Evolutionary conservation across 2,113 vertebrate genomes (phyloP).

Genomic region (Archilochus colubris): DNA sequence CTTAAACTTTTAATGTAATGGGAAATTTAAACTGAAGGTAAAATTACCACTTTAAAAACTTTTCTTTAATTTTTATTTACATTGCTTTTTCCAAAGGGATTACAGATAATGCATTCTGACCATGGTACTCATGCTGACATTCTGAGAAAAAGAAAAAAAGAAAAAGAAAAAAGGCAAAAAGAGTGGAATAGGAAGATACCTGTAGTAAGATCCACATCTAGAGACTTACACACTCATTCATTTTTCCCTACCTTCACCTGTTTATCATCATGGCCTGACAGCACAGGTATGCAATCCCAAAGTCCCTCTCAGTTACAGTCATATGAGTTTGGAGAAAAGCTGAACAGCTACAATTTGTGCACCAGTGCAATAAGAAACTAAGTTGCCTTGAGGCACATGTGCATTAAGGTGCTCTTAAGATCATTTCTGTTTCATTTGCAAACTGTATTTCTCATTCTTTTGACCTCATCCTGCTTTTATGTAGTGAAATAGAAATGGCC

Average conservation of each 20-base stretch:
- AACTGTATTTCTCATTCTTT: constrained; percentile 1
- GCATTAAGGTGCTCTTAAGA: constrained; percentile 34
- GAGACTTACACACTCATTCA: background rate
- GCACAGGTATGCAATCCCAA: background rate
- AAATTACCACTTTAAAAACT: constrained; percentile 25
- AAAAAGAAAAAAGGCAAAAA: background rate
- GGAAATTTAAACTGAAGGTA: constrained; percentile 51
- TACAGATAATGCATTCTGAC: background rate
- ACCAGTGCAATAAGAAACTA: background rate
- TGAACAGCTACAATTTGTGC: background rate
- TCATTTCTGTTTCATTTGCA: background rate
- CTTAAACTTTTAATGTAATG: constrained; percentile 31
- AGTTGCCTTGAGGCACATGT: constrained; percentile 23
- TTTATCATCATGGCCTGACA: background rate
- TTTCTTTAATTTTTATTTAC: background rate
- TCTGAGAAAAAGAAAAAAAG: background rate
- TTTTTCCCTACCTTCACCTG: background rate
- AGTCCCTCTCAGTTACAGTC: background rate
- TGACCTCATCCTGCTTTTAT: constrained; percentile 7
- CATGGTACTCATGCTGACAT: background rate
- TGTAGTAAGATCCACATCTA: background rate
- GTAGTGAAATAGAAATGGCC: background rate
- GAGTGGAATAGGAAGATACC: background rate
- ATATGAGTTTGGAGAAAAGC: background rate
- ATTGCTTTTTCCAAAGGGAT: background rate